Conservation (phyloP, 2,888 invertebrate genomes). For the Pristionchus maxplancki region DNA sequence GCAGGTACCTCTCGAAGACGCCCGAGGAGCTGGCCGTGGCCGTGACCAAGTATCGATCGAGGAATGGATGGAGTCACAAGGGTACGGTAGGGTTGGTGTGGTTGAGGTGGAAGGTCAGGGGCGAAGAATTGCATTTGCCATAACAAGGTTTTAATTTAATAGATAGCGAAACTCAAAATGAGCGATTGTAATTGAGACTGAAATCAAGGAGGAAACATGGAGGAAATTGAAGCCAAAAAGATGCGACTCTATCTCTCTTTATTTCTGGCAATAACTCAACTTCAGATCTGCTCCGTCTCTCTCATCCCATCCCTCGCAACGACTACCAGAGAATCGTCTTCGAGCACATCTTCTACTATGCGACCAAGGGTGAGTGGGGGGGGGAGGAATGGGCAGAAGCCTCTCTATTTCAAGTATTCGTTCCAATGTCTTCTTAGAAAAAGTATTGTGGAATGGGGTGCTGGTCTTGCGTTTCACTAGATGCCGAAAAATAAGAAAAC, state of each 20-base stretch:
- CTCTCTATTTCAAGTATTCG: too few species aligned
- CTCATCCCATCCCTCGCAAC: slow-evolving; percentile 67
- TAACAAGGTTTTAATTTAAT: background rate
- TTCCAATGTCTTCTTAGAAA: too few species aligned
- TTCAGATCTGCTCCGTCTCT: slow-evolving; percentile 83
- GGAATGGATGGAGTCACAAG: slow-evolving; percentile 84
- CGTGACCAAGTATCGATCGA: slow-evolving; percentile 83
- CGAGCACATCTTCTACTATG: slow-evolving; percentile 70
- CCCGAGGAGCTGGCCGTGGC: slow-evolving; percentile 83
- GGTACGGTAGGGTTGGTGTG: slow-evolving; percentile 72
- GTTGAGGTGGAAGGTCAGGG: too few species aligned
- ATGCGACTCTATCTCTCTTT: too few species aligned
- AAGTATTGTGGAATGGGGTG: too few species aligned
- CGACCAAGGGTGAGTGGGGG: slow-evolving; percentile 58
- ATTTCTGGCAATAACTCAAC: background rate
- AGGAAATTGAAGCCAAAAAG: too few species aligned
- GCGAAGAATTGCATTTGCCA: background rate
- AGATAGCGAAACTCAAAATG: background rate
- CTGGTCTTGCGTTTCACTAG: too few species aligned
- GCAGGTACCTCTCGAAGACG: slow-evolving; percentile 80
- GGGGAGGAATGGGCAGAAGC: too few species aligned
- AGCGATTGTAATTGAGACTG: background rate
- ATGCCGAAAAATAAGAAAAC: too few species aligned
- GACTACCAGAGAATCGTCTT: slow-evolving; percentile 59
- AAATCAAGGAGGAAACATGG: too few species aligned